Base-by-base conservation (phyloP, 2,888 invertebrate species). In the Lathronympha strigana region DNA sequence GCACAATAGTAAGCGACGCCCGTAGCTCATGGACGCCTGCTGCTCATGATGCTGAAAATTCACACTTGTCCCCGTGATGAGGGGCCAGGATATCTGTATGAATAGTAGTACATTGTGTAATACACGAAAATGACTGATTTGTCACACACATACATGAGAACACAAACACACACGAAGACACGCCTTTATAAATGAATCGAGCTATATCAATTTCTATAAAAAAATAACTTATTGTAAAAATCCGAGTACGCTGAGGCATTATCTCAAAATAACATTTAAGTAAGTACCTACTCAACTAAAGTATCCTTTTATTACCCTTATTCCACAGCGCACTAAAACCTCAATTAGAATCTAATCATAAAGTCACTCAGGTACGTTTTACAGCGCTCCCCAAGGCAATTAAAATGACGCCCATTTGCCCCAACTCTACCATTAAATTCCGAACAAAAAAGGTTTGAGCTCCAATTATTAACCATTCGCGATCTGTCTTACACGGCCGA, bases 381-480 rank as follows among this genome's bases (percentile, higher is more conserved):
- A 54, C 13, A 60, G 19, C 25, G 6, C 33, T 38, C 43, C 9
- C 70, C 70, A 69, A 69, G 68, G 73, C 73, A 78, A 78, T 77
- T 76, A 70, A 77, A 84, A 83, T 81, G 81, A 82, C 77, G 78
- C 79, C 79, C 76, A 83, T 84, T 78, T 69, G 55, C 68, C 76
- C 76, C 77, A 70, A 72, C 76, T 74, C 76, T 71, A 71, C 75
- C 80, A 83, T 85, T 84, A 82, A 84, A 84, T 84, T 80, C 80
- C 77, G 74, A 77, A 83, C 75, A 74, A 83, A 87, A 87, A 86
- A 83, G 83, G 83, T 83, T 84, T 83, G 80, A 82, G 80, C 82
- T 80, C 80, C 88, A 88, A 90, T 88, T 85, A 88, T 87, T 87
- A 86, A 84, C 86, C 85, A 84, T 84, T 84, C 83, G 82, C 82